A percentile compares a stretch with the other conserved stretches of the same genome.
These are phyloP conservation scores for Nasonovia ribisnigri DNA, from an alignment of 2,888 invertebrate genomes.

Conservation along the genomic window DNA sequence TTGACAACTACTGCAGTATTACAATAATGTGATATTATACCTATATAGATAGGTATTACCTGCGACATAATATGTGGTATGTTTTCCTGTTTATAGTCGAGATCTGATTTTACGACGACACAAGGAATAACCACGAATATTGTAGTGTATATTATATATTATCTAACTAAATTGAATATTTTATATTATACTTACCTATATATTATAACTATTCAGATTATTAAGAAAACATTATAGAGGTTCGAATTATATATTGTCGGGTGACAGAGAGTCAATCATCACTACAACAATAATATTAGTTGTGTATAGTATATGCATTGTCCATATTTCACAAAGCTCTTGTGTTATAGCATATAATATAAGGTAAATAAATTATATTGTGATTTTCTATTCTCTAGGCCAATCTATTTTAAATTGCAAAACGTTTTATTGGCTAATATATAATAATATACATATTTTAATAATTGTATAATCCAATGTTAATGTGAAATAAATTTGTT, in stretches of 20 bases:
- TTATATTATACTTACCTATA: not conserved
- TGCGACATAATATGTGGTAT: not conserved
- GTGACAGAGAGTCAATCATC: not conserved
- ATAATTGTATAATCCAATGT: not conserved
- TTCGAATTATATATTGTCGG: not conserved
- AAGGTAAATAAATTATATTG: not conserved
- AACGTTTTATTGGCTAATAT: not conserved
- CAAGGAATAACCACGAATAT: not conserved
- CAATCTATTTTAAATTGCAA: not conserved
- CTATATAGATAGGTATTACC: not conserved
- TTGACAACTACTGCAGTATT: not conserved
- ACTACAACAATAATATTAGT: not conserved
- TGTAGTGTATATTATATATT: not conserved
- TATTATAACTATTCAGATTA: not conserved
- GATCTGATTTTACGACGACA: slow-evolving; percentile 3
- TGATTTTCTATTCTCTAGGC: not conserved
- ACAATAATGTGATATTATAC: not conserved
- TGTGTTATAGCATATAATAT: not conserved
- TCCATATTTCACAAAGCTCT: not conserved
- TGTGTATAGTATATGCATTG: not conserved
- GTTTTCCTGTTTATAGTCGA: slow-evolving; percentile 5
- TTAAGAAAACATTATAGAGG: not conserved
- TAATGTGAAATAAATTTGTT: not conserved
- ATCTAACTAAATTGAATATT: not conserved
- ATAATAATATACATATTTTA: not conserved